Conservation (phyloP, 2,888 invertebrate species). For the Ophioninae sp. region DNA sequence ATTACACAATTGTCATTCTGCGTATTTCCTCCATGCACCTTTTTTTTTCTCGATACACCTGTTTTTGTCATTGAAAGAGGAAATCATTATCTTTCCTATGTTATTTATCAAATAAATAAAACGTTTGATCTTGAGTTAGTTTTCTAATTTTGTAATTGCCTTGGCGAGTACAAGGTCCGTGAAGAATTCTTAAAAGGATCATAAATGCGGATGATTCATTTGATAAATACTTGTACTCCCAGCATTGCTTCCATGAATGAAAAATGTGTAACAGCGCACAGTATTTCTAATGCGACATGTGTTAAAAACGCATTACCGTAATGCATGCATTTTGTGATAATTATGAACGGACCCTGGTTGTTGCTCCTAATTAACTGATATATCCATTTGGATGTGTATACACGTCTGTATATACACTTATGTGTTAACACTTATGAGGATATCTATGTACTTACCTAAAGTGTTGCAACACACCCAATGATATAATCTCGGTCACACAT, state of each 20-base stretch:
- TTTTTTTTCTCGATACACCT: neutral
- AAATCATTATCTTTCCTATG: neutral
- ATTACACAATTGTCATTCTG: neutral
- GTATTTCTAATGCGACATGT: neutral
- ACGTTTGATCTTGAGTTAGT: neutral
- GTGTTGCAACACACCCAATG: slow-evolving; percentile 23
- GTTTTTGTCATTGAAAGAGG: neutral
- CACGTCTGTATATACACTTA: neutral
- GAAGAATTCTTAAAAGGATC: neutral
- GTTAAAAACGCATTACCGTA: neutral
- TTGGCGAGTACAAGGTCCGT: no score
- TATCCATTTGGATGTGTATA: slow-evolving; percentile 3
- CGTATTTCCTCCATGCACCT: neutral
- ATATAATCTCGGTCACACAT: slow-evolving; percentile 40
- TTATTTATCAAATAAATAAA: neutral
- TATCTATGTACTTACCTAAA: slow-evolving; percentile 3
- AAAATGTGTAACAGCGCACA: neutral
- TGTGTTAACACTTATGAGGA: neutral
- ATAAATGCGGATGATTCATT: no score
- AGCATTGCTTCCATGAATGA: neutral
- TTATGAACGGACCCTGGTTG: neutral
- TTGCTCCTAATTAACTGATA: slow-evolving; percentile 41
- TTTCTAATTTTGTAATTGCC: neutral
- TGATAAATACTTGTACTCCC: neutral
- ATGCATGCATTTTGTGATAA: slow-evolving; percentile 6